Evolutionary conservation across 2,888 invertebrate species (phyloP).

Genomic region (Dasypogon diadema): DNA sequence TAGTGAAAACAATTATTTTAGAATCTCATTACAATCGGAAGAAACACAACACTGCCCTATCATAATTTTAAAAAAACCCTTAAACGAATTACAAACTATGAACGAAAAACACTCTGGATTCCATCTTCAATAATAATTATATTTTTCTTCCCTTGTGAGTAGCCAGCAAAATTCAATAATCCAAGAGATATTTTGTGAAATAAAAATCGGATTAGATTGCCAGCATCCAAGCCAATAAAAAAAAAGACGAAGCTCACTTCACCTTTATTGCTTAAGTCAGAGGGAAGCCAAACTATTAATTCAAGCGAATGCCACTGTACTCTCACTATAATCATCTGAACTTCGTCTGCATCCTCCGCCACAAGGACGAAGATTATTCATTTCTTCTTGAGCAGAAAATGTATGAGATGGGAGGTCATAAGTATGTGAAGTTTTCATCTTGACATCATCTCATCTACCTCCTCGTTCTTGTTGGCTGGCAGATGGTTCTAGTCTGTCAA

Average conservation of each 20-base stretch:
- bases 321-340: slow-evolving; percentile 6
- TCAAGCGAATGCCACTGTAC: too few species aligned
- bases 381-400: slow-evolving; percentile 28
- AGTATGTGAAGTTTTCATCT: slow-evolving; percentile 42
- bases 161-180: background rate
- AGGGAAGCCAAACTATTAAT: too few species aligned
- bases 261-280: background rate
- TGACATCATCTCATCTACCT: slow-evolving; percentile 17
- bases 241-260: background rate
- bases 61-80: too few species aligned
- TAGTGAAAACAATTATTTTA: too few species aligned
- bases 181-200: background rate
- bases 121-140: too few species aligned
- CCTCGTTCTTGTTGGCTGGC: background rate
- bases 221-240: background rate
- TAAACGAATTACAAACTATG: too few species aligned
- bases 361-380: slow-evolving; percentile 27
- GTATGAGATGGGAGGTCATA: slow-evolving; percentile 33
- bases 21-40: too few species aligned
- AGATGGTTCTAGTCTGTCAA: background rate
- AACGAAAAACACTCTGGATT: too few species aligned
- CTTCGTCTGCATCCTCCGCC: slow-evolving; percentile 34
- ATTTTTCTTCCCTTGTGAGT: too few species aligned
- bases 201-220: slow-evolving; percentile 28
- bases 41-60: too few species aligned